These are phyloP conservation scores for Phaonia tiefii DNA, from an alignment of 2,888 invertebrate species.

Conservation along the genomic window DNA sequence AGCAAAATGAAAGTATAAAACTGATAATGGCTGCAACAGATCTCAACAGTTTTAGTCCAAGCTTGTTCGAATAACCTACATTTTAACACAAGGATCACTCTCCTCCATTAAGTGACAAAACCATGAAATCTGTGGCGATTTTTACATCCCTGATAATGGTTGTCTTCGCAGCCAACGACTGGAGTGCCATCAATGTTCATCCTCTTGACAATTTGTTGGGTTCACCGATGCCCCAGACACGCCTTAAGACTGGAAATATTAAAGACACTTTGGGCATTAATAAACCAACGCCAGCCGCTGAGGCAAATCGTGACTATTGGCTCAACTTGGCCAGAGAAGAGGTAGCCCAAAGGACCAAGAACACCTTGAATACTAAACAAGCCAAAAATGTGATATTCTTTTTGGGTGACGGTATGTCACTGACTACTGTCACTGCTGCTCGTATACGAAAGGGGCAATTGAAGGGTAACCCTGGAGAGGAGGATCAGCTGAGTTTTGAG, in stretches of 20 bases:
- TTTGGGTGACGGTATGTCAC: conserved; percentile 86
- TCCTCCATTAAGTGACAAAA: no score
- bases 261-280: conserved; percentile 5
- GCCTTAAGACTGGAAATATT: neutral
- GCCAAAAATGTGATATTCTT: conserved; percentile 77
- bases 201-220: no score
- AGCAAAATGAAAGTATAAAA: no score
- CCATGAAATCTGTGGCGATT: no score
- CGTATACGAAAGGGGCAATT: conserved; percentile 85
- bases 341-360: conserved; percentile 67
- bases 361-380: conserved; percentile 48
- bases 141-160: no score
- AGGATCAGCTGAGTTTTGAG: conserved; percentile 84
- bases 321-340: conserved; percentile 70
- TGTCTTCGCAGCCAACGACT: no score
- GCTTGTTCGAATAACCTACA: no score
- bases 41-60: no score
- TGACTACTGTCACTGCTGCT: conserved; percentile 85
- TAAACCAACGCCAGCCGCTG: conserved; percentile 60
- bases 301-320: conserved; percentile 70
- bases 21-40: no score
- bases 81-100: no score
- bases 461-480: conserved; percentile 83
- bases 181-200: no score
- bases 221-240: neutral